Percentiles rank a stretch among this genome's conserved stretches.
Evolutionary conservation across 1,140 invertebrate genomes (phyloP).

Genomic region (Hyphantria cunea): DNA sequence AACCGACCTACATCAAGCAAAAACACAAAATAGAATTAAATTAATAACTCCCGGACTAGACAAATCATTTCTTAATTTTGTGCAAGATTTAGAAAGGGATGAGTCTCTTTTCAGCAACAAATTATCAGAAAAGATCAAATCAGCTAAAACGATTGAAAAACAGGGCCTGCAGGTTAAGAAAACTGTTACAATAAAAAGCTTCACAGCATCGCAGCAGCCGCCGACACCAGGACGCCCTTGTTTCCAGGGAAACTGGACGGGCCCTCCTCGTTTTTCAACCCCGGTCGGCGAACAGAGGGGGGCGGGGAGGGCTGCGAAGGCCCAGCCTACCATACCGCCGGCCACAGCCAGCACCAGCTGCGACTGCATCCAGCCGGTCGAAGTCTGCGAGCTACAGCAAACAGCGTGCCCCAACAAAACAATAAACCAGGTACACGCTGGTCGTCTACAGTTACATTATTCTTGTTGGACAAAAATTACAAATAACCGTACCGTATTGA

Average conservation of each 20-base stretch:
- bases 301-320: conserved; percentile 27
- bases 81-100: too few relatives aligned
- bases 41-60: too few relatives aligned
- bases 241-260: conserved; percentile 38
- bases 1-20: too few relatives aligned
- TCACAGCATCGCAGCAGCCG: background rate
- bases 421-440: conserved; percentile 42
- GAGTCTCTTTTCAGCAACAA: too few relatives aligned
- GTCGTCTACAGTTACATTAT: too few relatives aligned
- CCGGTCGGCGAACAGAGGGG: conserved; percentile 38
- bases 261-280: conserved; percentile 35
- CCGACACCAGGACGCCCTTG: background rate
- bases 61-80: too few relatives aligned
- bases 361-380: too few relatives aligned
- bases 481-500: too few relatives aligned
- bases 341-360: background rate
- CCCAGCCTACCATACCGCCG: background rate
- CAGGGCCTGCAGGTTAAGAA: conserved; percentile 41
- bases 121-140: conserved; percentile 42
- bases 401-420: conserved; percentile 16
- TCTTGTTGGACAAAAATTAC: too few relatives aligned
- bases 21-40: too few relatives aligned
- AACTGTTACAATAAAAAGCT: background rate
- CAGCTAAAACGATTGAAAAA: conserved; percentile 37
- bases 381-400: background rate